Evolutionary conservation across 2,797 vertebrate genomes (phyloP).

Genomic region (Phrynocephalus forsythii): DNA sequence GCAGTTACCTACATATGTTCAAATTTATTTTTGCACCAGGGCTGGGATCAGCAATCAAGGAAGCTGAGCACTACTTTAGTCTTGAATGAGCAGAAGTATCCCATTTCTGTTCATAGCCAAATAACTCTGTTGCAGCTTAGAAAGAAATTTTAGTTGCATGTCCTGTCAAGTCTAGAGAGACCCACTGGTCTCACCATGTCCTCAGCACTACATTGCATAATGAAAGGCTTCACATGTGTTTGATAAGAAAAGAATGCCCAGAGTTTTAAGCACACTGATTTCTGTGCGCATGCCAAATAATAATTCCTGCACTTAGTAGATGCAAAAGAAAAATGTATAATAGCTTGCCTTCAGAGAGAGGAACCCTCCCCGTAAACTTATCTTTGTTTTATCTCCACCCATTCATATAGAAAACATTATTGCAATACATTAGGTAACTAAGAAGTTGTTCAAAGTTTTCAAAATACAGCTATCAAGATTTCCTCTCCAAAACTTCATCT

Average conservation of each 20-base stretch:
- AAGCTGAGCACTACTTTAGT: too few species aligned
- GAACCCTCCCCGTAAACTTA: background rate
- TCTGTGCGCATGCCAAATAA: background rate
- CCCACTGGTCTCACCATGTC: background rate
- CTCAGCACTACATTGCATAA: background rate
- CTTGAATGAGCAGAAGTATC: too few species aligned
- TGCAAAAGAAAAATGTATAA: background rate
- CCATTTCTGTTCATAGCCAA: too few species aligned
- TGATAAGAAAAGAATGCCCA: background rate
- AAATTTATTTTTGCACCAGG: too few species aligned
- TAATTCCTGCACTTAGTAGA: background rate
- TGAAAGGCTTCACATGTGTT: background rate
- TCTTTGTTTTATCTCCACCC: background rate
- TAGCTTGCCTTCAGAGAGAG: background rate
- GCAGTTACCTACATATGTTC: too few species aligned
- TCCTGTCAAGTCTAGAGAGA: background rate
- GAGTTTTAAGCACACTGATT: background rate
- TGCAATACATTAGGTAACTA: background rate
- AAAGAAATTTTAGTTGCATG: too few species aligned
- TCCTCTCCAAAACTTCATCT: background rate
- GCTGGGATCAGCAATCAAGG: too few species aligned
- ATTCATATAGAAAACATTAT: background rate
- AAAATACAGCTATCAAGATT: constrained; percentile 16
- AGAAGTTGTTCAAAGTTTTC: constrained; percentile 23
- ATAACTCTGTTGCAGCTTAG: too few species aligned